These are phyloP conservation scores for Staurois parvus DNA, from an alignment of 2,797 vertebrate species.

Conservation along the genomic window DNA sequence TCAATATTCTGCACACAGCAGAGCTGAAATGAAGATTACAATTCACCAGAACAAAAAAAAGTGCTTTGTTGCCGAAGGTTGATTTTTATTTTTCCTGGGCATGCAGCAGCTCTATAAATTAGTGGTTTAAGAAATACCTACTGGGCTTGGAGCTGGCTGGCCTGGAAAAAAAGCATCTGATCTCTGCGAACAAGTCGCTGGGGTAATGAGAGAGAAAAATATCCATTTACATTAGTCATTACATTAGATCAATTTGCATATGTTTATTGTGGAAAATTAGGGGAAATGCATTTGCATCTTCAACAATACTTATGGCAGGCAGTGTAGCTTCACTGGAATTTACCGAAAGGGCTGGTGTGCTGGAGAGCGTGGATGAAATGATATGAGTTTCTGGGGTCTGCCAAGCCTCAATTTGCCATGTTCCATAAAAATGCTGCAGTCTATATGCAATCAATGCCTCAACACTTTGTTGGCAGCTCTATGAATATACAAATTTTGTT, in stretches of 20 bases:
- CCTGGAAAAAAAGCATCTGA: conserved; percentile 24
- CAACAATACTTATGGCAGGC: neutral
- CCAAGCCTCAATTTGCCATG: too few relatives aligned
- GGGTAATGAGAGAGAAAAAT: conserved; percentile 9
- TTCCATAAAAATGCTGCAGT: too few relatives aligned
- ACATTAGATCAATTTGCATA: conserved; percentile 14
- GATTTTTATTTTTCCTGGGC: conserved; percentile 39
- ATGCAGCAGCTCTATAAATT: conserved; percentile 27
- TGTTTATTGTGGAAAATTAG: neutral
- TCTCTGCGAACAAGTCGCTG: neutral
- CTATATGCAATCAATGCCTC: too few relatives aligned
- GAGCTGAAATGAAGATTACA: conserved; percentile 33
- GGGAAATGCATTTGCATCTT: neutral
- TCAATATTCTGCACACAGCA: conserved; percentile 41
- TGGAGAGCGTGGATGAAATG: too few relatives aligned
- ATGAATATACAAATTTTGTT: too few relatives aligned
- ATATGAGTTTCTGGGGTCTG: too few relatives aligned
- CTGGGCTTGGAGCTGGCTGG: neutral
- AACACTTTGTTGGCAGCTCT: too few relatives aligned
- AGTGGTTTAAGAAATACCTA: conserved; percentile 18
- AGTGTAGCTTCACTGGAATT: neutral
- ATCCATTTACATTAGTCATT: conserved; percentile 13
- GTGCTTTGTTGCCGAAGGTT: conserved; percentile 19
- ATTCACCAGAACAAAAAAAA: conserved; percentile 28
- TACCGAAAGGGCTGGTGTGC: neutral